Evolutionary conservation across 2,888 invertebrate species (phyloP).

Genomic region (Eilema caniola): DNA sequence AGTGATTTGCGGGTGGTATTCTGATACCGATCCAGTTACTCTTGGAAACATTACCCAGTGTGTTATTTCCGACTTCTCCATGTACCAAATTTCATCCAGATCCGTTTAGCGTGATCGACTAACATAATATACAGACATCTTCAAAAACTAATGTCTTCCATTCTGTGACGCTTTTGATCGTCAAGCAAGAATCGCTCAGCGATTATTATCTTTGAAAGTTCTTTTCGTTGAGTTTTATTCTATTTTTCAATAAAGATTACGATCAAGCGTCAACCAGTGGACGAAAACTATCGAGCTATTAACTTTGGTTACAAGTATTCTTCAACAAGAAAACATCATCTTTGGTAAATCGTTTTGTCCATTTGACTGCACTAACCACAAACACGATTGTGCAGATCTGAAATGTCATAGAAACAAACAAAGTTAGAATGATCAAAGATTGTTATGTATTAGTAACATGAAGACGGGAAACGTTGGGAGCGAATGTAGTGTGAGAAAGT

Average conservation of each 20-base stretch:
- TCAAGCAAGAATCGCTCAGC: too few relatives aligned
- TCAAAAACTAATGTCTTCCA: too few relatives aligned
- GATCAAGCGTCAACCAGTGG: not conserved
- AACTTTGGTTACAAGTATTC: not conserved
- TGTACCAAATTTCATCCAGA: not conserved
- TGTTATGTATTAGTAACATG: conserved; percentile 27
- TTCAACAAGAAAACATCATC: too few relatives aligned
- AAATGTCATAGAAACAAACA: conserved; percentile 35
- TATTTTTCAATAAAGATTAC: not conserved
- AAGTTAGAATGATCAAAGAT: conserved; percentile 33
- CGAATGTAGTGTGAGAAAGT: conserved; percentile 12
- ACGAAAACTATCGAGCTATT: too few relatives aligned
- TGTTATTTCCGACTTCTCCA: too few relatives aligned
- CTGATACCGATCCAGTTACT: too few relatives aligned
- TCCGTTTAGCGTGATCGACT: too few relatives aligned
- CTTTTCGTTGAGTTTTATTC: not conserved
- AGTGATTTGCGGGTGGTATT: too few relatives aligned
- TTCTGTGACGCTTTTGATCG: not conserved
- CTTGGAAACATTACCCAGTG: too few relatives aligned
- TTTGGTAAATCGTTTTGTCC: not conserved
- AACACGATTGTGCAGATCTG: conserved; percentile 33
- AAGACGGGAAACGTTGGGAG: conserved; percentile 19
- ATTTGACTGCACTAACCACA: not conserved
- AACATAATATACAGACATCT: too few relatives aligned
- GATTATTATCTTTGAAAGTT: too few relatives aligned